A percentile compares a stretch with the other conserved stretches of the same genome.
These are phyloP conservation scores for Dendroctonus ponderosae DNA, from an alignment of 1,140 invertebrate genomes.

Conservation along the genomic window DNA sequence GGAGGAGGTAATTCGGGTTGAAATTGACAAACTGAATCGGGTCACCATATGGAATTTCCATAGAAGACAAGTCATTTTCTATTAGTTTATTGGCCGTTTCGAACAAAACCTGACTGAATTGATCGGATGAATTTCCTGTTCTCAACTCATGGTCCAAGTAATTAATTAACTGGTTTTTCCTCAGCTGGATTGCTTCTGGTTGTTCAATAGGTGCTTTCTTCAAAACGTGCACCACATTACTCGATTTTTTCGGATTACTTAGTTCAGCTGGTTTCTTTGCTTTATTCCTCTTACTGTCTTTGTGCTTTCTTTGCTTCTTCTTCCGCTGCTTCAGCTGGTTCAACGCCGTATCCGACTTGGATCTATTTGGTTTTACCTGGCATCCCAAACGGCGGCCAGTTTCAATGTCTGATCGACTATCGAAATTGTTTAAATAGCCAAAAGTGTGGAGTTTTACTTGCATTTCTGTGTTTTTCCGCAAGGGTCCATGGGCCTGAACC, in stretches of 20 bases:
- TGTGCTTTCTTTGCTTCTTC: neutral
- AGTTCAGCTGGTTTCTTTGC: neutral
- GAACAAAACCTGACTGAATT: constrained; percentile 22
- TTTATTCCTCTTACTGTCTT: constrained; percentile 5
- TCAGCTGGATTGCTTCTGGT: too few species aligned
- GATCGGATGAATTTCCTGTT: constrained; percentile 3
- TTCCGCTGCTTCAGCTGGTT: neutral
- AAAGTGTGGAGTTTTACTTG: too few species aligned
- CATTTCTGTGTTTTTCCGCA: neutral
- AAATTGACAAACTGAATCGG: constrained; percentile 3
- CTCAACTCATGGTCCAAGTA: constrained; percentile 9
- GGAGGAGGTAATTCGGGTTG: constrained; percentile 11
- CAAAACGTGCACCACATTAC: too few species aligned
- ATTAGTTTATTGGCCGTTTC: constrained; percentile 7
- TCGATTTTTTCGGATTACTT: too few species aligned
- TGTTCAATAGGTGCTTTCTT: too few species aligned
- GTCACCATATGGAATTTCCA: constrained; percentile 8
- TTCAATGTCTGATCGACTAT: constrained; percentile 10
- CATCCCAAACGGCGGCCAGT: constrained; percentile 13
- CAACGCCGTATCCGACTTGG: constrained; percentile 6
- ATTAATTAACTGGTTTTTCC: constrained; percentile 5
- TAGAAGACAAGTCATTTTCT: neutral
- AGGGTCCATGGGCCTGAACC: constrained; percentile 1
- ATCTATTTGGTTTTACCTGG: constrained; percentile 9
- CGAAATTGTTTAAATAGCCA: neutral